These are phyloP conservation scores for Drosophila busckii DNA, from an alignment of 1,140 invertebrate species.

Conservation along the genomic window DNA sequence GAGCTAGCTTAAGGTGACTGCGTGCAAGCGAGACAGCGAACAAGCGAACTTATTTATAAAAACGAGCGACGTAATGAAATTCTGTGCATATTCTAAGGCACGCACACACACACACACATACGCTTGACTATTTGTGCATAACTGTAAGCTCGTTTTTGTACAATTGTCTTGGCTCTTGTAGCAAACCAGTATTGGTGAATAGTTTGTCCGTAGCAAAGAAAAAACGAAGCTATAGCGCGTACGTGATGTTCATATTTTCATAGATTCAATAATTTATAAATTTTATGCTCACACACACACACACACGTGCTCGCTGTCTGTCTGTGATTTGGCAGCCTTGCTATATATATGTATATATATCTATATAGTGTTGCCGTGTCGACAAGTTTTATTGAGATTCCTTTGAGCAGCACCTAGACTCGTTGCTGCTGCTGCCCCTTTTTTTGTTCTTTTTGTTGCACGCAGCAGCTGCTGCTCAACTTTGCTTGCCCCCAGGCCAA, in stretches of 20 bases:
- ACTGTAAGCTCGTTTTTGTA: slow-evolving; percentile 58
- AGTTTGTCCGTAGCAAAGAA: slow-evolving; percentile 27
- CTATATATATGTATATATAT: slow-evolving; percentile 16
- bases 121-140: slow-evolving; percentile 43
- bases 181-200: slow-evolving; percentile 18
- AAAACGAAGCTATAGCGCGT: slow-evolving; percentile 27
- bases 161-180: slow-evolving; percentile 50
- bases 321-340: no score
- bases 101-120: slow-evolving; percentile 19
- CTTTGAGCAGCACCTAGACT: slow-evolving; percentile 23
- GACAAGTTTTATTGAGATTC: slow-evolving; percentile 65
- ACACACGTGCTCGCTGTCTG: slow-evolving; percentile 5
- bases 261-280: slow-evolving; percentile 77
- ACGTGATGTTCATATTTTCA: slow-evolving; percentile 77
- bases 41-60: slow-evolving; percentile 67
- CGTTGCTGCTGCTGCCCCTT: neutral
- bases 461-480: neutral
- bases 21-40: no score
- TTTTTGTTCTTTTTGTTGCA: neutral
- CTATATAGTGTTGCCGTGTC: slow-evolving; percentile 13
- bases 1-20: no score
- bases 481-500: neutral
- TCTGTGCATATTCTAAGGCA: slow-evolving; percentile 67
- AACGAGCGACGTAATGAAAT: slow-evolving; percentile 60
- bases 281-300: slow-evolving; percentile 52